Conservation (phyloP, 1,140 invertebrate species). For the Centruroides sculpturatus region DNA sequence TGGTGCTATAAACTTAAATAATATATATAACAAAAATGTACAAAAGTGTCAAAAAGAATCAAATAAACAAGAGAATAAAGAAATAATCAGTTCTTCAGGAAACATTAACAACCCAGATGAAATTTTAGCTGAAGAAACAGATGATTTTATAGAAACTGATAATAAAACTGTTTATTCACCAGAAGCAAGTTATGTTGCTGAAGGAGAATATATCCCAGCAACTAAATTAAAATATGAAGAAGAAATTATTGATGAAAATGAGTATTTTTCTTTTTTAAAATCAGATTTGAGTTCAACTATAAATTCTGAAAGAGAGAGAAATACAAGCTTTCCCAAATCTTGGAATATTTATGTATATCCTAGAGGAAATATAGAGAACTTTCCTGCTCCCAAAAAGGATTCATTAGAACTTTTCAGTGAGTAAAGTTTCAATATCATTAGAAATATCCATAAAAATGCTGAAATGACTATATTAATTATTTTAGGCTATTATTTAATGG, state of each 20-base stretch:
- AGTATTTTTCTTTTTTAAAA: constrained; percentile 53
- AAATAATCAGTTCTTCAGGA: neutral
- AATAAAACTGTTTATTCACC: no score
- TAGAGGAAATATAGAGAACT: constrained; percentile 47
- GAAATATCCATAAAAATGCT: constrained; percentile 21
- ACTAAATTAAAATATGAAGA: constrained; percentile 47
- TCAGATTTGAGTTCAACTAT: constrained; percentile 38
- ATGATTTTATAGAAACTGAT: no score
- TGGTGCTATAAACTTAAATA: constrained; percentile 17
- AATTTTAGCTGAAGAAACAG: no score
- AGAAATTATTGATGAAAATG: constrained; percentile 58
- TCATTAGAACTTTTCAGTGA: constrained; percentile 40
- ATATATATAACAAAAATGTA: constrained; percentile 3
- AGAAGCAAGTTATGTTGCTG: neutral
- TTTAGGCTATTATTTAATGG: constrained; percentile 51
- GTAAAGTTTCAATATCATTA: constrained; percentile 6
- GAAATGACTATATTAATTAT: constrained; percentile 19
- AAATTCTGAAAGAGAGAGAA: constrained; percentile 32
- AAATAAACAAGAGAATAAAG: neutral
- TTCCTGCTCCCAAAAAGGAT: constrained; percentile 50
- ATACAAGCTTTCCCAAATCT: constrained; percentile 47
- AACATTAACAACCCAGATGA: neutral
- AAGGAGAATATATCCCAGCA: constrained; percentile 58
- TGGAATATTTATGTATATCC: constrained; percentile 64
- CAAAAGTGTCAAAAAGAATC: constrained; percentile 5